phyloP scores from a whole-genome alignment of 2,888 invertebrate species.

The Drosophila emarginata region DNA sequence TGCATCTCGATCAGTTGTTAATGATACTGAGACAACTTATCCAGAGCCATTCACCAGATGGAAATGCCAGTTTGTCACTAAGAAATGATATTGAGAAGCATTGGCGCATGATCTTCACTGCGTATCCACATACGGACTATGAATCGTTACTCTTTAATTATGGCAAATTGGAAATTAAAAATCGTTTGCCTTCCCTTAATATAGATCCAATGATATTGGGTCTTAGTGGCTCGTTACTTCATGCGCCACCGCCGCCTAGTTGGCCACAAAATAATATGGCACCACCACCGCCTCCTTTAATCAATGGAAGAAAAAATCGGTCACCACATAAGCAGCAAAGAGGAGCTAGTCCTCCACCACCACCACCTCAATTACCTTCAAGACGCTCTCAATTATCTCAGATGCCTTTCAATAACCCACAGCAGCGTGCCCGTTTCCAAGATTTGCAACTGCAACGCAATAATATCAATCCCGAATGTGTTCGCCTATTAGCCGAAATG shows the following conservation, averaged over 20 bases:
- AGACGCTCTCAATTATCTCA: conserved; percentile 25
- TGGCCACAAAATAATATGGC: conserved; percentile 44
- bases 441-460: conserved; percentile 43
- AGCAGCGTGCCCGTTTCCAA: conserved; percentile 36
- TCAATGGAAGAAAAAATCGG: conserved; percentile 23
- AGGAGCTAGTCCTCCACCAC: conserved; percentile 13
- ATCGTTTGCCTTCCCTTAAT: conserved; percentile 67
- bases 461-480: conserved; percentile 45
- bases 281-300: conserved; percentile 22
- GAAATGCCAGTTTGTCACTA: conserved; percentile 81
- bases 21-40: conserved; percentile 72
- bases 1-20: conserved; percentile 83
- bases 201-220: conserved; percentile 76
- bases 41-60: conserved; percentile 61
- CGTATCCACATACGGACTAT: conserved; percentile 80
- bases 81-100: conserved; percentile 84
- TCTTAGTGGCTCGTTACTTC: conserved; percentile 35
- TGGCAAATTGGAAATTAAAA: conserved; percentile 61
- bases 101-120: conserved; percentile 84
- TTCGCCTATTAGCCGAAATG: conserved; percentile 58
- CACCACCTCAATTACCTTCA: conserved; percentile 1
- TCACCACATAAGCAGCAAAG: background rate
- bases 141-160: conserved; percentile 72
- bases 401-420: conserved; percentile 54
- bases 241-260: conserved; percentile 40